Percentiles rank a stretch among this genome's conserved stretches.
Evolutionary conservation across 2,113 vertebrate species (phyloP).

Genomic region (Microtus richardsoni): DNA sequence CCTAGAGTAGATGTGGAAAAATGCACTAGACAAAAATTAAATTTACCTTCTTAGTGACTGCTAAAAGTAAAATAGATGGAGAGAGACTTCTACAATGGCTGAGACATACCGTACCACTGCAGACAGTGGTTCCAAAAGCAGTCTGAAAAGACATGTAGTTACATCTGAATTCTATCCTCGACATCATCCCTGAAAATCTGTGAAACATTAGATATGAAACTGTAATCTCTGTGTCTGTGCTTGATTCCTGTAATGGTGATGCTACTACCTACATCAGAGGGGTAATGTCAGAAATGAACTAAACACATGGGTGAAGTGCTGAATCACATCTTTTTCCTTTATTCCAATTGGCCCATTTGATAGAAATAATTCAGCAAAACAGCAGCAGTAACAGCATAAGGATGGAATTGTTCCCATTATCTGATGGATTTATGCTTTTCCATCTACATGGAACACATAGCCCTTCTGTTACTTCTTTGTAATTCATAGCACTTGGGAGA

Average conservation of each 20-base stretch:
- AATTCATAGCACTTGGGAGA: background rate
- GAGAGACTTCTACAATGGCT: background rate
- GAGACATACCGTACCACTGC: background rate
- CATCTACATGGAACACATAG: background rate
- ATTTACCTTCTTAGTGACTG: background rate
- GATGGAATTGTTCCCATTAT: background rate
- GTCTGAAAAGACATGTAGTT: background rate
- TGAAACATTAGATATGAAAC: background rate
- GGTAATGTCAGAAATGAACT: background rate
- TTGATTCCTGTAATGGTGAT: background rate
- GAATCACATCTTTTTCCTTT: background rate
- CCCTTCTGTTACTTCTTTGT: background rate
- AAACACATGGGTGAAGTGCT: background rate
- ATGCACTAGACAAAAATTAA: background rate
- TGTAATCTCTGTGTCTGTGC: background rate
- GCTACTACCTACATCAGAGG: background rate
- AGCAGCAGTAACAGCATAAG: background rate
- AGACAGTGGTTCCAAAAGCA: background rate
- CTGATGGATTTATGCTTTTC: slow-evolving; percentile 25
- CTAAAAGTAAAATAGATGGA: background rate
- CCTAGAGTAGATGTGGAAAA: background rate
- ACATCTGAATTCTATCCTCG: background rate
- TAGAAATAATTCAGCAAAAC: slow-evolving; percentile 5
- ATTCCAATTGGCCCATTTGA: background rate
- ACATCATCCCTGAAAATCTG: background rate